These are phyloP conservation scores for Eremobia ochroleuca DNA, from an alignment of 2,888 invertebrate genomes.

Conservation along the genomic window DNA sequence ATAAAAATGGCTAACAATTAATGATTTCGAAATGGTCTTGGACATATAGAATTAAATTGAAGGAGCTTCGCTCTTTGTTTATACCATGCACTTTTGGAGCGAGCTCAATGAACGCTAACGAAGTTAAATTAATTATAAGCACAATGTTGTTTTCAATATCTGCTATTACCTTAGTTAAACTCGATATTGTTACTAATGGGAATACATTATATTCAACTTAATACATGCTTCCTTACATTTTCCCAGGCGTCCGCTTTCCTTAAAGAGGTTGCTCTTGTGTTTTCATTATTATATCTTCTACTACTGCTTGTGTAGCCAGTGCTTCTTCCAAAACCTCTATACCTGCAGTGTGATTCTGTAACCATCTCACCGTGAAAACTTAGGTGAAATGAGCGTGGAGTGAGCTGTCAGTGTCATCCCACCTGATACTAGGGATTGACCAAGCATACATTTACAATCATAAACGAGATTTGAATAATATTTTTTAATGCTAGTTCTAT, in stretches of 20 bases:
- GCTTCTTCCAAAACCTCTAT: background rate
- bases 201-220: constrained; percentile 7
- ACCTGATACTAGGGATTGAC: too few relatives aligned
- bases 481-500: too few relatives aligned
- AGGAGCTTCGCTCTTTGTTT: constrained; percentile 51
- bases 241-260: background rate
- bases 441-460: too few relatives aligned
- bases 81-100: constrained; percentile 59
- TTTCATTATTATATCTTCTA: constrained; percentile 11
- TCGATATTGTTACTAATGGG: constrained; percentile 19
- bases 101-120: constrained; percentile 83
- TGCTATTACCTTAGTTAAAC: constrained; percentile 19
- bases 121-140: constrained; percentile 84
- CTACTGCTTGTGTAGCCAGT: background rate
- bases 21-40: background rate
- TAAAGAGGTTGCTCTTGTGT: background rate
- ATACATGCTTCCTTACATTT: constrained; percentile 1
- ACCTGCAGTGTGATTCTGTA: too few relatives aligned
- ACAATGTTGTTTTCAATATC: constrained; percentile 56
- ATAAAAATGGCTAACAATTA: background rate
- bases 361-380: too few relatives aligned
- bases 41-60: background rate
- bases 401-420: too few relatives aligned
- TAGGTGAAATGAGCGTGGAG: too few relatives aligned
- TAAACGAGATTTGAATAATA: too few relatives aligned